A percentile compares a stretch with the other conserved stretches of the same genome.
Conservation (phyloP, 2,797 vertebrate genomes). For the Anas flavirostris region DNA sequence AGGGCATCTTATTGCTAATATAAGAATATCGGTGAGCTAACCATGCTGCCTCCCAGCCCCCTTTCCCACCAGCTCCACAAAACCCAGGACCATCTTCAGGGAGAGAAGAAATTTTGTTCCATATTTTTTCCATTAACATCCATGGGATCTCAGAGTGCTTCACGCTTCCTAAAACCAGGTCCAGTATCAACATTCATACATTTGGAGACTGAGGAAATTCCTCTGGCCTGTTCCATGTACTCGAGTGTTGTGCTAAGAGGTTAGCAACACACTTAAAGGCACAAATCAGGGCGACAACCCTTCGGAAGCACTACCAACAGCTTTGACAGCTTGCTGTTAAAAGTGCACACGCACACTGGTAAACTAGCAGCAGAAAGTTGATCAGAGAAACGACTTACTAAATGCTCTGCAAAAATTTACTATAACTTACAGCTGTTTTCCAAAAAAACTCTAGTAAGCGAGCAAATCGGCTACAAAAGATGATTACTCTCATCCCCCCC, state of each 20-base stretch:
- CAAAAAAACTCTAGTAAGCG: not conserved
- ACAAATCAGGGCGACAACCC: not conserved
- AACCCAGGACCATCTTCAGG: not conserved
- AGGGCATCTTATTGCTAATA: not conserved
- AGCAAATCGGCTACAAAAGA: not conserved
- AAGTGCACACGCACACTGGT: not conserved
- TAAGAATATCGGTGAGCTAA: not conserved
- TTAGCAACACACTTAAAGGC: not conserved
- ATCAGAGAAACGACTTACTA: not conserved
- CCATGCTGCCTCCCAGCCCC: not conserved
- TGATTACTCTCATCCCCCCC: not conserved
- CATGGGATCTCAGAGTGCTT: not conserved
- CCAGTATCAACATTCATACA: constrained; percentile 31
- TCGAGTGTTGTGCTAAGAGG: not conserved
- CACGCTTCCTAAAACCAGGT: constrained; percentile 22
- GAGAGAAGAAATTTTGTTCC: not conserved
- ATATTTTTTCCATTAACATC: constrained; percentile 15
- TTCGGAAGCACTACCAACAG: not conserved
- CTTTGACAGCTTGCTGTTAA: not conserved
- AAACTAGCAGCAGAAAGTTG: not conserved
- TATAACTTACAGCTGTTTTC: not conserved
- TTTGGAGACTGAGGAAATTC: constrained; percentile 39
- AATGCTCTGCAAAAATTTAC: not conserved
- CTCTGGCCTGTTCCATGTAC: not conserved
- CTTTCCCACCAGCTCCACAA: not conserved